Evolutionary conservation across 2,888 invertebrate genomes (phyloP), one percentile per base, ranked within the genome.

Genomic region (Orthosia gothica): DNA sequence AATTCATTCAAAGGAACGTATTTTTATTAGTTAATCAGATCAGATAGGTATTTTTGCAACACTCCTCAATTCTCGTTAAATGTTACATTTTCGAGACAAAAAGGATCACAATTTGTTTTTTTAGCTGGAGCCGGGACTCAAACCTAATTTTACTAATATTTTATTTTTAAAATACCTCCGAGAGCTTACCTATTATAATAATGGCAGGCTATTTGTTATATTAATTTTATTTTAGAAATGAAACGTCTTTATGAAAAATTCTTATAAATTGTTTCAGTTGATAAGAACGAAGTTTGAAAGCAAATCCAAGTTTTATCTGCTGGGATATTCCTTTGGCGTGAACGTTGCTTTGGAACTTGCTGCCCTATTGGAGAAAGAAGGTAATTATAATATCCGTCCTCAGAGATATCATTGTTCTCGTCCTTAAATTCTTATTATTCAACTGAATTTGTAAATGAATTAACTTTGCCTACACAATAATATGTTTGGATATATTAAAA

Each of bases 311-410:
- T 93, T 92, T 74, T 88, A 91, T 57, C 80, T 93, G 7, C 77
- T 93, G 67, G 93, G 92, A 0, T 92, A 93, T 83, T 93, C 93
- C 5, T 93, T 93, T 76, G 93, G 92, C 50, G 91, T 91, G 1
- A 93, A 92, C 59, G 82, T 94, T 23, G 93, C 93, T n/a, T 83
- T 94, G 58, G 93, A 94, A 71, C 66, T 94, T 57, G 93, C 94
- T 18, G 87, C 89, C 0, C 68, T 93, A 52, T 86, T 94, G 75
- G 93, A 94, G 76, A 89, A 87, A 83, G 92, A 94, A 91, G 94
- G 93, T 93, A 92, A 95, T 50, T 62, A 68, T 40, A 50, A 69
- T 52, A 50, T 52, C 11, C 1, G 23, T 40, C 18, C 2, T 20
- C 11, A 47, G 9, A 47, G 2, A 52, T 13, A 40, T 57, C 7